phyloP scores from a whole-genome alignment of 2,888 invertebrate species.

The Pilophorus perplexus region DNA sequence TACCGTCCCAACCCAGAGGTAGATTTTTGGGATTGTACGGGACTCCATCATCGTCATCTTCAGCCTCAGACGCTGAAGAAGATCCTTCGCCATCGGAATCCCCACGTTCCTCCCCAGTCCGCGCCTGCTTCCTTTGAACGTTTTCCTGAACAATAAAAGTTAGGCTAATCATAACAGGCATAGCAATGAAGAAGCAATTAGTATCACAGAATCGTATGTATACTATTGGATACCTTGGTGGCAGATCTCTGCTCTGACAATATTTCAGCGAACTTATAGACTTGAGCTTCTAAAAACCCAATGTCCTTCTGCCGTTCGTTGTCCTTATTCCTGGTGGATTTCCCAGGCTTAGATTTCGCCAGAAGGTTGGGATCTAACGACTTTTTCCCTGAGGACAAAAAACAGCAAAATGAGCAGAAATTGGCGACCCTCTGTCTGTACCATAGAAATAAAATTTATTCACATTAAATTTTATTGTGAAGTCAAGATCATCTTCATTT shows the following conservation, averaged over 20 bases:
- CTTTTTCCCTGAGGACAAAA: constrained; percentile 76
- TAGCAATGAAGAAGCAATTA: no score
- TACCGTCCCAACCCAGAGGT: constrained; percentile 98
- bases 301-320: constrained; percentile 78
- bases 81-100: constrained; percentile 89
- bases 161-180: no score
- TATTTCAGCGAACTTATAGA: constrained; percentile 67
- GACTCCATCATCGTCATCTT: constrained; percentile 82
- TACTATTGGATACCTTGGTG: constrained; percentile 75
- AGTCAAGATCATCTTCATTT: no score
- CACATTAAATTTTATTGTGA: no score
- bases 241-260: constrained; percentile 81
- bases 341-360: constrained; percentile 83
- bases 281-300: constrained; percentile 80
- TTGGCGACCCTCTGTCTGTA: no score
- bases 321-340: constrained; percentile 61
- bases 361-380: constrained; percentile 87
- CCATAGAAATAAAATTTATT: no score
- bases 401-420: no score
- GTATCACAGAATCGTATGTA: no score
- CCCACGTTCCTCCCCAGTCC: constrained; percentile 88
- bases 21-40: constrained; percentile 99
- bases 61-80: constrained; percentile 70
- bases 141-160: constrained; percentile 67
- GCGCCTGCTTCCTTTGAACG: constrained; percentile 95